A percentile compares a stretch with the other conserved stretches of the same genome.
Conservation (phyloP, 2,797 vertebrate species). For the Schizothorax lantsangensis region DNA sequence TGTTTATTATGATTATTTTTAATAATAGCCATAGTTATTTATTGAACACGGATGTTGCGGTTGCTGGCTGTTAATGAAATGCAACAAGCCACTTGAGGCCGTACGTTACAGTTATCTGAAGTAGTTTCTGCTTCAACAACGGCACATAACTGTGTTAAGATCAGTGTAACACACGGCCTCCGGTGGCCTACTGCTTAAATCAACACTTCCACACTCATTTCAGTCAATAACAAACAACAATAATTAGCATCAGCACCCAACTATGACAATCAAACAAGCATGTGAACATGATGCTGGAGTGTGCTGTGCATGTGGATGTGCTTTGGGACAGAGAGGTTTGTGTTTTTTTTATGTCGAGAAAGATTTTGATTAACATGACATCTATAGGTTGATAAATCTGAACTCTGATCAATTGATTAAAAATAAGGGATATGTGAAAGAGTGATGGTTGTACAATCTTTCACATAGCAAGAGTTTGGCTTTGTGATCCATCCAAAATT, state of each 20-base stretch:
- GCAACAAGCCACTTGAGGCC: background rate
- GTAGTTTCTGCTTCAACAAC: conserved; percentile 11
- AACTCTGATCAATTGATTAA: background rate
- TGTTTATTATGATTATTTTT: background rate
- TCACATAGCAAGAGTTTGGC: background rate
- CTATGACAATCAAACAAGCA: conserved; percentile 30
- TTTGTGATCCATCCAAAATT: background rate
- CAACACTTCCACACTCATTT: conserved; percentile 29
- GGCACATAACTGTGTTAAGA: background rate
- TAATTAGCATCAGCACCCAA: conserved; percentile 28
- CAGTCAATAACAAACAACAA: conserved; percentile 24
- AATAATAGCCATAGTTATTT: background rate
- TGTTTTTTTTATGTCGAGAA: background rate
- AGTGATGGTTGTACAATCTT: background rate
- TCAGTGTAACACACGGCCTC: conserved; percentile 6
- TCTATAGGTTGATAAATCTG: background rate
- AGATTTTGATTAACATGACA: background rate
- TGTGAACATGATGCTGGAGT: background rate
- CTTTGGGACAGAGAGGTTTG: background rate
- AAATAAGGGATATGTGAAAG: background rate
- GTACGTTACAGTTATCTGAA: background rate
- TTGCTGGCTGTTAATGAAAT: conserved; percentile 2
- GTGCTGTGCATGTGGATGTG: background rate
- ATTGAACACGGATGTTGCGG: conserved; percentile 1
- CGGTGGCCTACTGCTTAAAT: conserved; percentile 28